These are phyloP conservation scores for honey bee (Apis mellifera) DNA, from an alignment of 1,140 invertebrate species.

Conservation along the genomic window Amel_HAv3.1 CM009943.2:6807501-6808000, in stretches of 20 bases:
- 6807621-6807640: background rate
- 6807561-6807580: background rate
- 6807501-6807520: background rate
- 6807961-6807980: constrained; percentile 38
- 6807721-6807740: no score
- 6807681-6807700: no score
- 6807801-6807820: constrained; percentile 16
- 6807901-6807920: constrained; percentile 50
- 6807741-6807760: no score
- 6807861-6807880: constrained; percentile 62
- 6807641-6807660: no score
- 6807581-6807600: background rate
- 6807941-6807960: constrained; percentile 36
- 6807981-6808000: constrained; percentile 32
- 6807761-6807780: background rate
- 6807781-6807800: background rate
- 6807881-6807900: constrained; percentile 58
- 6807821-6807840: constrained; percentile 47
- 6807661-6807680: no score
- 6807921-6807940: constrained; percentile 52
- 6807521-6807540: no score
- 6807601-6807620: background rate
- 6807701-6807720: no score
- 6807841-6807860: constrained; percentile 50
- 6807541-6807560: background rate